phyloP scores from a whole-genome alignment of 2,888 invertebrate species.

The Aphidoletes aphidimyza region DNA sequence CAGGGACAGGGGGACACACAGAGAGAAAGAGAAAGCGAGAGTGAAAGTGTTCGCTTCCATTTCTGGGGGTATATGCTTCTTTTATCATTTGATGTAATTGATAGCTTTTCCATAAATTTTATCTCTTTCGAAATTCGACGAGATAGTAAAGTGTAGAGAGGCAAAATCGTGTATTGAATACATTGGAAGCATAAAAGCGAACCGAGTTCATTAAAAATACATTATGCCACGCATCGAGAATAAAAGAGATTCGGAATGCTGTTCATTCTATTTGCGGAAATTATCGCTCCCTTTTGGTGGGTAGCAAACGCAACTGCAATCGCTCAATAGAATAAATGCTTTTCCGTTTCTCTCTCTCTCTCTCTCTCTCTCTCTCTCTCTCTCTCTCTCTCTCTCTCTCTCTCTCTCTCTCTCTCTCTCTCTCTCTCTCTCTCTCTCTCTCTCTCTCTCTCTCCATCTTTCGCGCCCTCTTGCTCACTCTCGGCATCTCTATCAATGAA shows the following conservation, averaged over 20 bases:
- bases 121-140: neutral
- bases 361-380: too few relatives aligned
- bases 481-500: neutral
- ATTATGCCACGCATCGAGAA: conserved; percentile 30
- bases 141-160: neutral
- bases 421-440: too few relatives aligned
- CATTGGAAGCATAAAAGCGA: conserved; percentile 42
- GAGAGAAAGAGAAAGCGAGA: too few relatives aligned
- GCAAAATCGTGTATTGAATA: conserved; percentile 20
- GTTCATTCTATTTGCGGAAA: neutral
- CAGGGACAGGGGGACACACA: too few relatives aligned
- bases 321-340: neutral
- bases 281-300: conserved; percentile 12
- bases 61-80: conserved; percentile 25
- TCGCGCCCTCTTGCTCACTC: too few relatives aligned
- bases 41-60: neutral
- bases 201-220: conserved; percentile 36
- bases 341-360: too few relatives aligned
- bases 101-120: conserved; percentile 51
- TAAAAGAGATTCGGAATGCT: neutral
- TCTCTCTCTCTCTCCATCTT: too few relatives aligned
- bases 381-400: too few relatives aligned
- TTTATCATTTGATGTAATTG: conserved; percentile 53
- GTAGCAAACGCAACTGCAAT: neutral
- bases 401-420: too few relatives aligned